A percentile compares a stretch with the other conserved stretches of the same genome.
These are phyloP conservation scores for Enteromius anoplus DNA, from an alignment of 2,797 vertebrate genomes.

Conservation along the genomic window DNA sequence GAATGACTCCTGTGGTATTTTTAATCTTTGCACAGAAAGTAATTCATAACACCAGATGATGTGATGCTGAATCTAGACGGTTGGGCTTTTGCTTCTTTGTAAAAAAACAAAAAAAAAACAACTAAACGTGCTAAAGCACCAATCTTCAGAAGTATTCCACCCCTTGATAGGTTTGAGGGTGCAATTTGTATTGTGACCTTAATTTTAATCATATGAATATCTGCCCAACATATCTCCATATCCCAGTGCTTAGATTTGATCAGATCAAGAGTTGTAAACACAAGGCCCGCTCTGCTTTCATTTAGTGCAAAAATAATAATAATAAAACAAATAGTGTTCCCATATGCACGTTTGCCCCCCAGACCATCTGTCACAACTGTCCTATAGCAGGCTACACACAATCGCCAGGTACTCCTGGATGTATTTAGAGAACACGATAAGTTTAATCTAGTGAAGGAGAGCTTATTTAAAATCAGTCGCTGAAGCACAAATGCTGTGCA, in stretches of 20 bases:
- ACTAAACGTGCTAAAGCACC: not conserved
- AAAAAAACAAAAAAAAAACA: not conserved
- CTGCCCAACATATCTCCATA: not conserved
- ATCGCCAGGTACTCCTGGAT: not conserved
- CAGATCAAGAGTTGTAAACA: not conserved
- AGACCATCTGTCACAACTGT: not conserved
- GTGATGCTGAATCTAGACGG: not conserved
- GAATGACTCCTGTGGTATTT: constrained; percentile 26
- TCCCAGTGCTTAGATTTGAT: not conserved
- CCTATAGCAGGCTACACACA: not conserved
- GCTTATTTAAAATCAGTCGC: not conserved
- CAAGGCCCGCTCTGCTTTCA: not conserved
- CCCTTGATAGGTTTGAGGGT: not conserved
- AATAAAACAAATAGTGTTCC: not conserved
- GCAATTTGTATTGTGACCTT: not conserved
- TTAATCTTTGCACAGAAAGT: constrained; percentile 20
- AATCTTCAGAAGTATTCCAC: not conserved
- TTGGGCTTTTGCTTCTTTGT: constrained; percentile 8
- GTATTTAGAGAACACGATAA: not conserved
- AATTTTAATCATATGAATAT: not conserved
- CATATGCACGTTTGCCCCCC: not conserved
- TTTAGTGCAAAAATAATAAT: not conserved
- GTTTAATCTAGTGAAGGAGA: not conserved
- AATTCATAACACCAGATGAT: constrained; percentile 42
- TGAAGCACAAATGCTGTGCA: constrained; percentile 26